Conservation (phyloP, 2,113 vertebrate genomes). For the Tringa solitaria region DNA sequence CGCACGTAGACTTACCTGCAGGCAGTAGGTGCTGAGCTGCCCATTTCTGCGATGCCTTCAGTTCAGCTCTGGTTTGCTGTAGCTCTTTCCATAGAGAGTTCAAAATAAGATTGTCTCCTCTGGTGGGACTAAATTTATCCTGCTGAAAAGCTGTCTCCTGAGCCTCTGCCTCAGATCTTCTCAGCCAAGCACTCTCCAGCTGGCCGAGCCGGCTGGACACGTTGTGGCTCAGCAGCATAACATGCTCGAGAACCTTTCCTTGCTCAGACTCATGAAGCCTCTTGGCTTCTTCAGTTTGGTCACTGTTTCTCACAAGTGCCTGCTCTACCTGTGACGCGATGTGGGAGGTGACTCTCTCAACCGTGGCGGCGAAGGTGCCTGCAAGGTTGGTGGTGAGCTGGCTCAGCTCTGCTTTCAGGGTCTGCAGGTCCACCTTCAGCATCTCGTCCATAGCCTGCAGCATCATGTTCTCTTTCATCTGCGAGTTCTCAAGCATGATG, state of each 20-base stretch:
- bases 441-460: constrained; percentile 85
- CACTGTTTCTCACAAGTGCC: constrained; percentile 58
- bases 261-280: constrained; percentile 31
- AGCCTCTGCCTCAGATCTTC: not conserved
- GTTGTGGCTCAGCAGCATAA: constrained; percentile 71
- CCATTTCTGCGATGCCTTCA: constrained; percentile 68
- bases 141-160: constrained; percentile 31
- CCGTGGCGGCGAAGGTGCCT: constrained; percentile 35
- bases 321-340: constrained; percentile 64
- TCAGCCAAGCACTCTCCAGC: constrained; percentile 75
- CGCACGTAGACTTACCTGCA: constrained; percentile 75
- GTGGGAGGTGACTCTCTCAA: constrained; percentile 67
- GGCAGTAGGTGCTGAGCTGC: constrained; percentile 74
- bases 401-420: constrained; percentile 79
- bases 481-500: constrained; percentile 94
- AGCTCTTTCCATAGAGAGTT: constrained; percentile 66
- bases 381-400: constrained; percentile 74
- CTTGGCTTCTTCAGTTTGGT: constrained; percentile 10
- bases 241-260: constrained; percentile 68
- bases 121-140: not conserved
- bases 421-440: constrained; percentile 82
- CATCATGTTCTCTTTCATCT: constrained; percentile 95
- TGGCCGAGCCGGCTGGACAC: constrained; percentile 70
- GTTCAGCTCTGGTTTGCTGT: constrained; percentile 66
- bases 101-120: not conserved